Conservation (phyloP, 92 coral and sea anemone genomes). For the Umimayanthus kanabou region DNA sequence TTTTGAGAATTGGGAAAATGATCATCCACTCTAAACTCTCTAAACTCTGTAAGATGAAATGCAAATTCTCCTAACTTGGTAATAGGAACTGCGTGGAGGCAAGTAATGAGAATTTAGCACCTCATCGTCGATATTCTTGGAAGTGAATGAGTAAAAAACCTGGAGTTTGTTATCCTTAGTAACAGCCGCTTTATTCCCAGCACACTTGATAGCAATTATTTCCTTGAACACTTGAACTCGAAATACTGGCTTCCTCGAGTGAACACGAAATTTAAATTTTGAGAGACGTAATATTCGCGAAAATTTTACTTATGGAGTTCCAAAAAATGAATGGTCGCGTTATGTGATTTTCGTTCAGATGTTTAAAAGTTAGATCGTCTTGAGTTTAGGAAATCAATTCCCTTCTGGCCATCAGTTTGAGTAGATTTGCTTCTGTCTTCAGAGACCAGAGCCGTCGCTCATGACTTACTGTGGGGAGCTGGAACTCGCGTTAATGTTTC, state of each 20-base stretch:
- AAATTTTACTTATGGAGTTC: neutral
- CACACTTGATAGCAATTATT: neutral
- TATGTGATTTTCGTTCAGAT: no score
- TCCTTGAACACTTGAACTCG: neutral
- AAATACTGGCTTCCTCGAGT: neutral
- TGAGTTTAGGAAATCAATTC: neutral
- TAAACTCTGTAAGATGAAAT: no score
- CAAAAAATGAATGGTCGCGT: neutral
- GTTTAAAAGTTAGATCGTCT: neutral
- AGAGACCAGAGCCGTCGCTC: constrained; percentile 87
- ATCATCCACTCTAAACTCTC: no score
- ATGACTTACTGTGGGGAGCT: constrained; percentile 93
- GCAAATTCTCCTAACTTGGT: no score
- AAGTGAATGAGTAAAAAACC: neutral
- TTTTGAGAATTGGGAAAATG: no score
- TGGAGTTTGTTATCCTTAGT: neutral
- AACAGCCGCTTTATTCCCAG: neutral
- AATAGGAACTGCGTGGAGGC: no score
- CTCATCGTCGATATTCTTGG: no score
- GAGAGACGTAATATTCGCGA: neutral
- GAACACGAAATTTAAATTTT: no score
- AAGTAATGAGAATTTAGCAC: no score
- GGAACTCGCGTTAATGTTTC: constrained; percentile 77
- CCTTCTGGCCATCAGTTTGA: neutral
- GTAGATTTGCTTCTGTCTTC: neutral